Evolutionary conservation across 2,888 invertebrate genomes (phyloP).

Genomic region (Pristionchus japonicus): DNA sequence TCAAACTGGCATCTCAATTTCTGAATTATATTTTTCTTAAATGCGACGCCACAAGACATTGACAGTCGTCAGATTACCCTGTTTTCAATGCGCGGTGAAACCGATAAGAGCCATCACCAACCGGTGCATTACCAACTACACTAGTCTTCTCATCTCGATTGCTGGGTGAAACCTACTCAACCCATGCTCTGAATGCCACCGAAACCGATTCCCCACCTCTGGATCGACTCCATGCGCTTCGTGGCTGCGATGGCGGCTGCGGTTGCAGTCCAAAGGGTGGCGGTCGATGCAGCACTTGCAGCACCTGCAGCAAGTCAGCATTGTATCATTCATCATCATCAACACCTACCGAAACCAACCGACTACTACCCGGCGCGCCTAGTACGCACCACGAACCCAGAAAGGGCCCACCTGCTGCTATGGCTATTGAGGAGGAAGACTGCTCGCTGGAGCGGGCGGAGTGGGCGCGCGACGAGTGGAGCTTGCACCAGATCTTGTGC

Average conservation of each 20-base stretch:
- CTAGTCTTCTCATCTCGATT: no score
- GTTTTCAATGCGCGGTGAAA: no score
- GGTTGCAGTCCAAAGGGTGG: not conserved
- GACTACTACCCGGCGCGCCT: no score
- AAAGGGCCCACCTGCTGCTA: not conserved
- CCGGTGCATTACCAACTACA: no score
- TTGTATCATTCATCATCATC: not conserved
- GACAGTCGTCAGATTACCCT: no score
- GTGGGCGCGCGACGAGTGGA: not conserved
- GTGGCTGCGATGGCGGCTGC: not conserved
- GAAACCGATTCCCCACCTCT: slow-evolving; percentile 10
- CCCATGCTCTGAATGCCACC: no score
- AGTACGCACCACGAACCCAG: no score
- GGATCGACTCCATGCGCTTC: not conserved
- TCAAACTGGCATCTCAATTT: no score
- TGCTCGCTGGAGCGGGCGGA: not conserved
- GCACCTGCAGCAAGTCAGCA: not conserved
- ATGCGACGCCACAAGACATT: no score
- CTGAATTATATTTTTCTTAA: no score
- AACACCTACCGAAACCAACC: not conserved
- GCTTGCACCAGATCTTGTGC: slow-evolving; percentile 65
- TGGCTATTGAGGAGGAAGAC: not conserved
- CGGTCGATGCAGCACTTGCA: not conserved
- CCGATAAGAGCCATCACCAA: no score
- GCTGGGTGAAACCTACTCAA: no score